A percentile compares a stretch with the other conserved stretches of the same genome.
Conservation (phyloP, 2,113 vertebrate genomes). For the Emydura subglobosa region DNA sequence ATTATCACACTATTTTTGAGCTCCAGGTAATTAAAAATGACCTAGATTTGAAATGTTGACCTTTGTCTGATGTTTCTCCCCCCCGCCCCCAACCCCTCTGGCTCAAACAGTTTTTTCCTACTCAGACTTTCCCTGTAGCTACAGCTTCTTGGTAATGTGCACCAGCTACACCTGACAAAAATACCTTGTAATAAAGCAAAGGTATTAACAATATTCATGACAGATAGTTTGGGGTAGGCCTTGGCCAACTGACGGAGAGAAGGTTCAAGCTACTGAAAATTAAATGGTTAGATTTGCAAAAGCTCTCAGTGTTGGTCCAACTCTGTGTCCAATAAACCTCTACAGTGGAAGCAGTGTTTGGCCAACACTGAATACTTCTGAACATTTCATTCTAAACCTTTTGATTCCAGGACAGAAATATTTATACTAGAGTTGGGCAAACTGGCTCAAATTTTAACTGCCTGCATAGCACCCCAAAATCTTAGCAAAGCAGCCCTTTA, state of each 20-base stretch:
- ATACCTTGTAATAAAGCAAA: not conserved
- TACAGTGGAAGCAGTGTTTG: slow-evolving; percentile 24
- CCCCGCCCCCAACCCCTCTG: no score
- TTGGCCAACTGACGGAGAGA: not conserved
- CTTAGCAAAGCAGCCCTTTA: not conserved
- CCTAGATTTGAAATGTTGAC: not conserved
- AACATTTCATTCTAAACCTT: not conserved
- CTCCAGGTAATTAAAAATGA: not conserved
- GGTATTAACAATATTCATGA: not conserved
- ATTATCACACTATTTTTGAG: not conserved
- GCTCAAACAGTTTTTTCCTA: not conserved
- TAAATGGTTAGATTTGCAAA: not conserved
- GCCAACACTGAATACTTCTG: not conserved
- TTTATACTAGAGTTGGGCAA: not conserved
- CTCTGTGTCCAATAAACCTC: slow-evolving; percentile 11
- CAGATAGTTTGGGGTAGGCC: not conserved
- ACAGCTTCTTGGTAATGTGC: not conserved
- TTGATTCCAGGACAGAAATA: not conserved
- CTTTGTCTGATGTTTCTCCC: not conserved
- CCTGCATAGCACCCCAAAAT: not conserved
- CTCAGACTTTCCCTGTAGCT: not conserved
- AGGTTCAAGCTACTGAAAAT: slow-evolving; percentile 10
- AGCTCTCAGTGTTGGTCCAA: not conserved
- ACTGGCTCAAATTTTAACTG: not conserved
- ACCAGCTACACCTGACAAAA: not conserved